These are phyloP conservation scores for Acanthisitta chloris DNA, from an alignment of 2,113 vertebrate genomes.

Conservation along the genomic window DNA sequence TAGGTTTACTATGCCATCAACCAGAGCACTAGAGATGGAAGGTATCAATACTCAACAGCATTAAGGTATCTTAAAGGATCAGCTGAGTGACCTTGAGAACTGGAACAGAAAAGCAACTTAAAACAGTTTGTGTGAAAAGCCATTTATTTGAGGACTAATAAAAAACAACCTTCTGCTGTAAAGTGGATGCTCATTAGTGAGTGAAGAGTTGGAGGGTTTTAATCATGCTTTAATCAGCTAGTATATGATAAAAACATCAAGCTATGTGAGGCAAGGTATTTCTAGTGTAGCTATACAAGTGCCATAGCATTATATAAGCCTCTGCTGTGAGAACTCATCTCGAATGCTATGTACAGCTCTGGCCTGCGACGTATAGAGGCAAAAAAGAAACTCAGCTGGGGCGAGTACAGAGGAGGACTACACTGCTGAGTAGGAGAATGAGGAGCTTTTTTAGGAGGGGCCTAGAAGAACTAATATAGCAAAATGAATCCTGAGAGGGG, in stretches of 20 bases:
- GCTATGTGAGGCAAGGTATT: conserved; percentile 63
- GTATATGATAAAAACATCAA: conserved; percentile 59
- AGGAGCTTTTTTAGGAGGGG: conserved; percentile 59
- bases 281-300: conserved; percentile 63
- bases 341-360: conserved; percentile 38
- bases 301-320: conserved; percentile 60
- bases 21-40: background rate
- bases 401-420: conserved; percentile 64
- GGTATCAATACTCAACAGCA: background rate
- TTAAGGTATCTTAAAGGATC: conserved; percentile 23
- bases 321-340: conserved; percentile 58
- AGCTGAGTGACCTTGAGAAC: conserved; percentile 50
- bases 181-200: conserved; percentile 67
- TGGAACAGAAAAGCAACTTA: conserved; percentile 43
- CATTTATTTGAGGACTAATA: conserved; percentile 52
- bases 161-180: conserved; percentile 17
- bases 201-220: conserved; percentile 65
- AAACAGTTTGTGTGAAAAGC: conserved; percentile 36
- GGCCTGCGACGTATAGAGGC: conserved; percentile 42
- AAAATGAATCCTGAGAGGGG: background rate
- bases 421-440: conserved; percentile 56
- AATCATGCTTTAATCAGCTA: conserved; percentile 68
- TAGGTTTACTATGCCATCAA: background rate
- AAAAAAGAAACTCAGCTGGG: conserved; percentile 65
- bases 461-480: conserved; percentile 37